Evolutionary conservation across 2,113 vertebrate genomes (phyloP).

Genomic region (Vulpes lagopus): DNA sequence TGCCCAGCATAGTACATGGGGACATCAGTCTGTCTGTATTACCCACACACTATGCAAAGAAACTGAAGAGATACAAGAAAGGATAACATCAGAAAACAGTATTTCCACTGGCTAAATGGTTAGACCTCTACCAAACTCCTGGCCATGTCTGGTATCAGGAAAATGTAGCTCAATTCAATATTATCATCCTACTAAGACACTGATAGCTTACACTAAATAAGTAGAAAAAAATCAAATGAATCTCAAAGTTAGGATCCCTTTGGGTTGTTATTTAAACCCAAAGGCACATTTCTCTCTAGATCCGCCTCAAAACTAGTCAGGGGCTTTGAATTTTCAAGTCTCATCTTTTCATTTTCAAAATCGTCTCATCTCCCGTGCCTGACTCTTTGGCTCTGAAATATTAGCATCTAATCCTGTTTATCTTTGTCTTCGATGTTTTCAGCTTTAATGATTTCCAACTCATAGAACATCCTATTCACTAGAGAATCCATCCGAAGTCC

Average conservation of each 20-base stretch:
- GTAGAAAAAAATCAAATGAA: not conserved
- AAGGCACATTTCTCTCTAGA: conserved; percentile 14
- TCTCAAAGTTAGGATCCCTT: not conserved
- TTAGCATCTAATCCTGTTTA: conserved; percentile 60
- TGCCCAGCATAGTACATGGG: not conserved
- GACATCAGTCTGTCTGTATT: not conserved
- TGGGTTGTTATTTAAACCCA: not conserved
- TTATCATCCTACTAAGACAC: not conserved
- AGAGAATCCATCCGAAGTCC: conserved; percentile 26
- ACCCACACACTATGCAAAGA: not conserved
- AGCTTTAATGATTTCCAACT: conserved; percentile 58
- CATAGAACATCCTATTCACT: conserved; percentile 7
- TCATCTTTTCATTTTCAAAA: not conserved
- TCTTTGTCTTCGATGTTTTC: conserved; percentile 49
- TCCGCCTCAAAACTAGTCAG: conserved; percentile 8
- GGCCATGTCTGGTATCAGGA: not conserved
- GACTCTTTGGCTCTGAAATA: conserved; percentile 43
- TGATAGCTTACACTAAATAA: not conserved
- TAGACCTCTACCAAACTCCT: not conserved
- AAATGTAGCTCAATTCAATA: not conserved
- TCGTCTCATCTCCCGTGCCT: conserved; percentile 11
- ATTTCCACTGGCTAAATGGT: not conserved
- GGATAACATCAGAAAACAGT: not conserved
- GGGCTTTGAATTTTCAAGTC: conserved; percentile 34
- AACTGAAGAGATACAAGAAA: not conserved